phyloP scores from a whole-genome alignment of 2,888 invertebrate genomes.

The Cephonodes hylas region DNA sequence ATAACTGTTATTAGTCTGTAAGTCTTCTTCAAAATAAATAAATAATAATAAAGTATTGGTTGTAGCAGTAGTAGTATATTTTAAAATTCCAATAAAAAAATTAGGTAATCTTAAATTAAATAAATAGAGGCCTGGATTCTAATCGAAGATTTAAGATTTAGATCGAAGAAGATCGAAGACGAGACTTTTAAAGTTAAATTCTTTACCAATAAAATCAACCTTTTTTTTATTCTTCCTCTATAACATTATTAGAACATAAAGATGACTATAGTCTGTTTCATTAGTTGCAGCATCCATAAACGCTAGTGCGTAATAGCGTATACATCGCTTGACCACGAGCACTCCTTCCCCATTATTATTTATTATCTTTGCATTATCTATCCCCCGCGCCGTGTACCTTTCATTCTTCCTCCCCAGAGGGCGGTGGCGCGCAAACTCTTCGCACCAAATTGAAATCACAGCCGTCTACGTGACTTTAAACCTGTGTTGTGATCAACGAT shows the following conservation, averaged over 20 bases:
- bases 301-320: not conserved
- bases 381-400: constrained; percentile 31
- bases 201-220: too few species aligned
- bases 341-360: not conserved
- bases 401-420: constrained; percentile 45
- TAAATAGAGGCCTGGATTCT: too few species aligned
- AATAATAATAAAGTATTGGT: too few species aligned
- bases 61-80: too few species aligned
- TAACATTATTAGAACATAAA: too few species aligned
- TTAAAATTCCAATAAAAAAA: too few species aligned
- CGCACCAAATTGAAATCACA: constrained; percentile 69
- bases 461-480: constrained; percentile 66
- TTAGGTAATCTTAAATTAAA: not conserved
- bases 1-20: too few species aligned
- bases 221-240: too few species aligned
- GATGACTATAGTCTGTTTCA: not conserved
- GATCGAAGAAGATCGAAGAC: too few species aligned
- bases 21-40: too few species aligned
- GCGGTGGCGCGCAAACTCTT: constrained; percentile 45
- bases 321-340: not conserved
- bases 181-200: too few species aligned
- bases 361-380: not conserved
- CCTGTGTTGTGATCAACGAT: constrained; percentile 57
- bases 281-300: not conserved
- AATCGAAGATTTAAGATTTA: too few species aligned